Conservation (phyloP, 2,113 vertebrate species). For the Epinephelus cyanopodus region DNA sequence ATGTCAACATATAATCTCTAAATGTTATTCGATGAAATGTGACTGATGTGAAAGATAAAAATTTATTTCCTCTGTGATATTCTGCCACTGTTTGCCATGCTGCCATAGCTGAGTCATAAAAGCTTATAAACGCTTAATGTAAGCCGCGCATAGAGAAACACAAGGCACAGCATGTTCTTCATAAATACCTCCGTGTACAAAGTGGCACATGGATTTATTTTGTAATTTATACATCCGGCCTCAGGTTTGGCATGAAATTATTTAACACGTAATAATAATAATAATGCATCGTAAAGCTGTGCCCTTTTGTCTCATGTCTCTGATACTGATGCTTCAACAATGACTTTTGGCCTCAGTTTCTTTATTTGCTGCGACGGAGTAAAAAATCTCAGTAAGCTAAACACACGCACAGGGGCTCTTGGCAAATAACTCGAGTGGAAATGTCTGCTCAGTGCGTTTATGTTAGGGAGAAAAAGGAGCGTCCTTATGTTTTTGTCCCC, state of each 20-base stretch:
- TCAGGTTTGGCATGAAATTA: background rate
- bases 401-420: constrained; percentile 14
- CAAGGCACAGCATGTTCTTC: constrained; percentile 11
- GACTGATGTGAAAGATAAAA: constrained; percentile 13
- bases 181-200: background rate
- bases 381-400: constrained; percentile 2
- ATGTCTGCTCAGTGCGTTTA: constrained; percentile 45
- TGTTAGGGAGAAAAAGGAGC: constrained; percentile 29
- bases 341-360: background rate
- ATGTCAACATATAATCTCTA: background rate
- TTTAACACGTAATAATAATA: background rate
- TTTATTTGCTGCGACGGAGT: constrained; percentile 6
- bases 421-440: constrained; percentile 54
- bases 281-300: background rate
- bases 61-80: background rate
- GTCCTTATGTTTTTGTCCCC: constrained; percentile 63
- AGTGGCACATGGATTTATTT: background rate
- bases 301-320: background rate
- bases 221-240: background rate
- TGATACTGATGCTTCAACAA: constrained; percentile 1
- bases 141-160: constrained; percentile 6
- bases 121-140: background rate
- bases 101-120: constrained; percentile 20
- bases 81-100: background rate
- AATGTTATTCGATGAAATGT: background rate